Evolutionary conservation across 2,113 vertebrate genomes (phyloP), one percentile per base, ranked within the genome.

Genomic region (Gasterosteus nipponicus): DNA sequence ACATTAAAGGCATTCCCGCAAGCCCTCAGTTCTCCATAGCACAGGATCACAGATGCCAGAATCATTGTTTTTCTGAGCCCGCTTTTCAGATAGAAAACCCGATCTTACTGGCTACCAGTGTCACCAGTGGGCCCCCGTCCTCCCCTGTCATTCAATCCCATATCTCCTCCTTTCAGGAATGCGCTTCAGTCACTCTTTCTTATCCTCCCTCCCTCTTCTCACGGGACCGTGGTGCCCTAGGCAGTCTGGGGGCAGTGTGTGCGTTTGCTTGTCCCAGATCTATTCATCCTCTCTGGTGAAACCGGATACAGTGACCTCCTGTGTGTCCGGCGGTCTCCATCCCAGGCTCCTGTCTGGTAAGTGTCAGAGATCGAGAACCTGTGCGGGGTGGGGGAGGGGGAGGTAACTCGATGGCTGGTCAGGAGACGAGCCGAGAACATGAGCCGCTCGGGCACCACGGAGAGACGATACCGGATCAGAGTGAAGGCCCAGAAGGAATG

Each of bases 141-240:
- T 89, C 90, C 83, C 73, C 51, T 19, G 93, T 91, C 90, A 94
- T 89, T 87, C 86, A 92, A 94, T 93, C 93, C 86, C 57, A 81
- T 78, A 71, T 79, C 87, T 79, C 86, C 86, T 86, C 84, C 80
- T 85, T 90, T 87, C 82, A 90, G 93, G 93, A 94, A 94, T 95
- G 93, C 78, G 79, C 85, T 91, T 78, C 80, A 79, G 80, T 89
- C 75, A 86, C 86, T 89, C 86, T 90, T 82, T 88, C 84, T 85
- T 88, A 60, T 69, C 82, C 65, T 83, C 78, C 46, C 77, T 75
- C 84, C 77, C 70, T 82, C 56, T 87, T 87, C 73, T 86, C 69
- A 79, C 74, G 56, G 57, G 87, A 87, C 83, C 63, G 51, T 10
- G 51, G 89, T 89, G 85, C 84, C 84, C 78, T 68, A 82, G 87